Evolutionary conservation across 2,888 invertebrate genomes (phyloP), one percentile per base, ranked within the genome.

Genomic region (Pegoplata infirma): DNA sequence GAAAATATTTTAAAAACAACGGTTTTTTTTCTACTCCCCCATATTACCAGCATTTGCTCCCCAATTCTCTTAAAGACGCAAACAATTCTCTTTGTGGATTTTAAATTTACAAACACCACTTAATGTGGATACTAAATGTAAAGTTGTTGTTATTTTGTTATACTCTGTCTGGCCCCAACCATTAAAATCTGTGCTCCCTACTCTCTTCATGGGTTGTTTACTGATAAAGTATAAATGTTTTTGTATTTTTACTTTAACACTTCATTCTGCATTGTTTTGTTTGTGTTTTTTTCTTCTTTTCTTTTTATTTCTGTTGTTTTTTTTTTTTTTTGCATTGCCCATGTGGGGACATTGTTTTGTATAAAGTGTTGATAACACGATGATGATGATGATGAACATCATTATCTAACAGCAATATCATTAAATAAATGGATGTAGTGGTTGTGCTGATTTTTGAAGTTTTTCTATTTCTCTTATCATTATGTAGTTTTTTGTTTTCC

Each of bases 291-390:
- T 49, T 71, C 51, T 61, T 79, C 59, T 55, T 76, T 72, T 63
- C 68, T 81, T 76, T 81, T 76, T 80, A 61, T n/a, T n/a, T n/a
- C n/a, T n/a, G n/a, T n/a, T 79, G 58, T 82, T 76, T 67, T 63
- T 58, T 66, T 69, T 55, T 8, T 72, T 73, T 69, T 58, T 80
- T 74, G 61, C 76, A 76, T 51, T 61, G 63, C 32, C 66, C 68
- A 68, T 64, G 64, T 76, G 64, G 55, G 47, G 25, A 75, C 25
- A 55, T 53, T 73, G 51, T 73, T 67, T 63, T 56, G 59, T 40
- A 21, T 53, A 32, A 36, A 53, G n/a, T 36, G 51, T 72, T 76
- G 63, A 66, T 51, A 72, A 64, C 63, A 63, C 16, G 17, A 66
- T 68, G 10, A 77, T 68, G 55, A 71, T 46, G 56, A 56, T 51